Conservation (phyloP, 2,888 invertebrate genomes). For the Adineta ricciae region DNA sequence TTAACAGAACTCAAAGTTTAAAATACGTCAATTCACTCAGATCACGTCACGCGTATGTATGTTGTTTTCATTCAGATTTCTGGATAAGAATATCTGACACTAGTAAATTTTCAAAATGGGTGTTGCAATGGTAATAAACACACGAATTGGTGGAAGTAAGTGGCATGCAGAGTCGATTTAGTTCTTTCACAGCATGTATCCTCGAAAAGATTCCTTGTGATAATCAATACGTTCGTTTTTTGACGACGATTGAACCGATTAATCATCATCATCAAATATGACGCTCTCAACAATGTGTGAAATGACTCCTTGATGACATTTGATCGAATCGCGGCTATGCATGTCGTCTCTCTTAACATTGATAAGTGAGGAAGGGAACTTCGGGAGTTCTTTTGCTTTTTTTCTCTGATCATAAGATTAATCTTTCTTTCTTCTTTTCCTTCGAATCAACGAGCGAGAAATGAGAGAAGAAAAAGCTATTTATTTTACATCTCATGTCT, state of each 20-base stretch:
- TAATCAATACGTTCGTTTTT: neutral
- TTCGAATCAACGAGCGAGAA: neutral
- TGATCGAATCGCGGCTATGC: neutral
- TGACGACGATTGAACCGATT: neutral
- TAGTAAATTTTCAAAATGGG: neutral
- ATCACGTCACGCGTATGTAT: no score
- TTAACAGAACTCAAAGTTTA: no score
- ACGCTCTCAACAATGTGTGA: neutral
- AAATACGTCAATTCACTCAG: no score
- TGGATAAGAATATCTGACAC: neutral
- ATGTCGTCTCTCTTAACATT: neutral
- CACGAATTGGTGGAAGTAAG: neutral
- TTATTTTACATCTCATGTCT: neutral
- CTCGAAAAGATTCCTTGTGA: no score
- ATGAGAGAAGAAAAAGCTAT: neutral
- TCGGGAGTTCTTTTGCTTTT: no score
- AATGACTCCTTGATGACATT: neutral
- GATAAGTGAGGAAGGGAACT: no score
- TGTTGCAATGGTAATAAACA: neutral
- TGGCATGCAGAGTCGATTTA: neutral
- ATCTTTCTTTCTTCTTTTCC: neutral
- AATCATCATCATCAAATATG: neutral
- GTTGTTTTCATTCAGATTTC: neutral
- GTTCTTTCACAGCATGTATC: no score
- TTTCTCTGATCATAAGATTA: no score